Evolutionary conservation across 2,113 vertebrate genomes (phyloP).

Genomic region (Burhinus bistriatus): DNA sequence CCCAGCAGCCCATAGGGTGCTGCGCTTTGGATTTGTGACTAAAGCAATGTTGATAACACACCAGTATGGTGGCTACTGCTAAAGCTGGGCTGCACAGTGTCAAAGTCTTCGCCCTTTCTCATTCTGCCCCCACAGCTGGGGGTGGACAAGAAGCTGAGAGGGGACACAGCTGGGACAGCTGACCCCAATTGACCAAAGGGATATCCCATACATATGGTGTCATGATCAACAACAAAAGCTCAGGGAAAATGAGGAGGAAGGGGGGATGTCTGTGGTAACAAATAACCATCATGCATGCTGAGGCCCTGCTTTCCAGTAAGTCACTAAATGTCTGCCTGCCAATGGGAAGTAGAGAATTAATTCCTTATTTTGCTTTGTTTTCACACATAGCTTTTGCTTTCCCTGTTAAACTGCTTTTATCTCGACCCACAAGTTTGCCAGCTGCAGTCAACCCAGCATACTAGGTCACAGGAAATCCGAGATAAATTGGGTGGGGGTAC

Average conservation of each 20-base stretch:
- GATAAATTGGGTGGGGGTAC: not conserved
- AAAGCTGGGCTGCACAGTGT: not conserved
- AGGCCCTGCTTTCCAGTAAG: not conserved
- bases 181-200: not conserved
- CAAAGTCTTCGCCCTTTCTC: not conserved
- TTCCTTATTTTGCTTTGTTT: not conserved
- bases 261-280: not conserved
- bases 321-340: not conserved
- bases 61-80: not conserved
- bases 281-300: not conserved
- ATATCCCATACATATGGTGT: fast-evolving
- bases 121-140: not conserved
- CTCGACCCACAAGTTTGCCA: not conserved
- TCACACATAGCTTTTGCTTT: not conserved
- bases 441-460: not conserved
- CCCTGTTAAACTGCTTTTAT: not conserved
- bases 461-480: not conserved
- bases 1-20: not conserved
- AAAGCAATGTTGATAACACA: not conserved
- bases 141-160: not conserved
- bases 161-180: not conserved
- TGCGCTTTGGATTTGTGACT: not conserved
- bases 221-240: not conserved
- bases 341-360: not conserved
- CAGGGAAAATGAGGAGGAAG: not conserved